Conservation (phyloP, 2,113 vertebrate genomes). For the Zosterops japonicus region DNA sequence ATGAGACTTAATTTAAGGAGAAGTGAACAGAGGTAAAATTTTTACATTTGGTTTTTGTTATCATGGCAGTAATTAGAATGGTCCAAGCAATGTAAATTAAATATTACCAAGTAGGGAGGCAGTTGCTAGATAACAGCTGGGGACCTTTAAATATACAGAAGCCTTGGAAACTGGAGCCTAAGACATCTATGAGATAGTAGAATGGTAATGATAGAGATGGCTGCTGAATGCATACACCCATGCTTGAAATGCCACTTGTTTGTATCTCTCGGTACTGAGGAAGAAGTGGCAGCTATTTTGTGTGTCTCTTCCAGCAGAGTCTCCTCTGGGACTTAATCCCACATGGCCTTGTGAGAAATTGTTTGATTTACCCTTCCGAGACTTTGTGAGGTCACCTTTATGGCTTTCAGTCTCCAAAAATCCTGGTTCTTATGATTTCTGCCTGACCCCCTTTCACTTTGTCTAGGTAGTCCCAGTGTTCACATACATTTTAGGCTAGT, state of each 20-base stretch:
- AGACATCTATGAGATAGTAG: neutral
- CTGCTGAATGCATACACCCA: neutral
- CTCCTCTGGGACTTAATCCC: neutral
- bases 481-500: neutral
- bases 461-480: neutral
- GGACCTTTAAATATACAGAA: neutral
- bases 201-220: neutral
- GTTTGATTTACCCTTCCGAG: neutral
- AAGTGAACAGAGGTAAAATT: neutral
- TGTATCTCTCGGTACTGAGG: neutral
- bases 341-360: neutral
- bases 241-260: neutral
- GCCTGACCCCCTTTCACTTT: accelerated
- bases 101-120: neutral
- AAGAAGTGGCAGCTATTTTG: neutral
- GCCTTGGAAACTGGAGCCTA: neutral
- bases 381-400: neutral
- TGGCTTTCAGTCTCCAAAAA: neutral
- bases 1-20: conserved; percentile 20
- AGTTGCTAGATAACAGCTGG: neutral
- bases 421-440: neutral
- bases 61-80: neutral
- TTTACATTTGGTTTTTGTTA: conserved; percentile 5
- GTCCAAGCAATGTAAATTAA: neutral
- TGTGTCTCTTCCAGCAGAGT: neutral